phyloP scores from a whole-genome alignment of 2,113 vertebrate genomes.

The Lepus europaeus region DNA sequence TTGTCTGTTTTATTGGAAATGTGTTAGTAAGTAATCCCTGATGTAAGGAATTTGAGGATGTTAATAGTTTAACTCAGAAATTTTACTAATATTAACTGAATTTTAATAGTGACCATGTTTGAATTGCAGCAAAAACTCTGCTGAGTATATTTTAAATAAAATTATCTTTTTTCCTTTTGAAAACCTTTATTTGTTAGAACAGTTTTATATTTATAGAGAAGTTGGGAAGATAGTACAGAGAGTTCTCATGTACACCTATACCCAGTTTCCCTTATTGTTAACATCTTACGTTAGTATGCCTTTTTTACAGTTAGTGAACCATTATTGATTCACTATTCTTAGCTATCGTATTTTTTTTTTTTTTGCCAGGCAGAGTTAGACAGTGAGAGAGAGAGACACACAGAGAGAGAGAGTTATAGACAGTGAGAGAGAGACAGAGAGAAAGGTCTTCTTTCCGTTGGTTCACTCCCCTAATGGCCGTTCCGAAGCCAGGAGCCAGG shows the following conservation, averaged over 20 bases:
- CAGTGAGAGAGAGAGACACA: too few relatives aligned
- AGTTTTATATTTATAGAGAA: constrained; percentile 54
- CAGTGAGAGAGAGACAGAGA: too few relatives aligned
- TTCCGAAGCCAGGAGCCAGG: too few relatives aligned
- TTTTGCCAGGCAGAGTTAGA: too few relatives aligned
- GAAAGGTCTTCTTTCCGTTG: too few relatives aligned
- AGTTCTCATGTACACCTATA: background rate
- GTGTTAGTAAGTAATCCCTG: constrained; percentile 29
- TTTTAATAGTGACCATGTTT: constrained; percentile 53
- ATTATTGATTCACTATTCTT: background rate
- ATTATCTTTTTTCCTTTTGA: background rate
- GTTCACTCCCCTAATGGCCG: too few relatives aligned
- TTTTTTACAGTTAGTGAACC: constrained; percentile 21
- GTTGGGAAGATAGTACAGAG: constrained; percentile 18
- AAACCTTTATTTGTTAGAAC: background rate
- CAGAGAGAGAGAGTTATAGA: too few relatives aligned
- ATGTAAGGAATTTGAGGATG: background rate
- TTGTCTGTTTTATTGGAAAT: constrained; percentile 61
- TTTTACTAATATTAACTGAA: background rate
- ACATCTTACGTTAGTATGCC: background rate
- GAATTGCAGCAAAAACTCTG: background rate
- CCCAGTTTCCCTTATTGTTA: background rate
- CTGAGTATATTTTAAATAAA: constrained; percentile 36
- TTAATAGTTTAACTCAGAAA: constrained; percentile 56
- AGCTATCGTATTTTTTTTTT: background rate